Base-by-base conservation (phyloP, 1,140 invertebrate species). In the Bombus picipes region DNA sequence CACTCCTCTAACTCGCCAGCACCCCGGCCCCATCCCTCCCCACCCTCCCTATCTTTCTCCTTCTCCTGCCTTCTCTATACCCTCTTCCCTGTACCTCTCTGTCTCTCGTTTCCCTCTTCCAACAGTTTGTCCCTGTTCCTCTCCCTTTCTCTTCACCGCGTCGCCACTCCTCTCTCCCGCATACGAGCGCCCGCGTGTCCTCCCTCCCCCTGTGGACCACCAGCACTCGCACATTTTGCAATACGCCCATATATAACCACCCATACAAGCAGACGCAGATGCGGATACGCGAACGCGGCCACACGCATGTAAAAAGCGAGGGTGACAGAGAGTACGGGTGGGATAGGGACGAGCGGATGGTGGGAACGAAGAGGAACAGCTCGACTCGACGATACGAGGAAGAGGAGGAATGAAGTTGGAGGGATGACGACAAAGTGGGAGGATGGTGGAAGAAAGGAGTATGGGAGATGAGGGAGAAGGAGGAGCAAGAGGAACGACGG, bases 1-100 rank as follows among this genome's bases (percentile, higher is more conserved):
- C 91, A 91, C 89, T 89, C 91, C 83, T 85, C 86, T 85, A 85
- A 85, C 83, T 85, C 83, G 83, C 81, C 81, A 75, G 59, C 83
- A 81, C 84, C 84, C 85, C 70, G 66, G 22, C 78, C 68, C 81
- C 70, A 53, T 79, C 71, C 43, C 62, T 76, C 76, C 83, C 73
- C 83, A 39, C 87, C 84, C 83, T 83, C 83, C 89, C 76, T 53
- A 37, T 57, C 72, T 70, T 47, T 39, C 57, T 78, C 43, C 75
- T 37, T 62, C 34, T 34, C 66, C 57, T 43, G 5, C 78, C 47
- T 41, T 25, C 47, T n/a, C 39, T 43, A 18, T 39, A 10, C 22
- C 66, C 18, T 25, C 18, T 25, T 37, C 47, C 34, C 32, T 34
- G n/a, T 75, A 6, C n/a, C 76, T 73, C 59, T 72, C 72, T 57